phyloP scores from a whole-genome alignment of 2,797 vertebrate genomes.

The Stomatorhinus walkeri region DNA sequence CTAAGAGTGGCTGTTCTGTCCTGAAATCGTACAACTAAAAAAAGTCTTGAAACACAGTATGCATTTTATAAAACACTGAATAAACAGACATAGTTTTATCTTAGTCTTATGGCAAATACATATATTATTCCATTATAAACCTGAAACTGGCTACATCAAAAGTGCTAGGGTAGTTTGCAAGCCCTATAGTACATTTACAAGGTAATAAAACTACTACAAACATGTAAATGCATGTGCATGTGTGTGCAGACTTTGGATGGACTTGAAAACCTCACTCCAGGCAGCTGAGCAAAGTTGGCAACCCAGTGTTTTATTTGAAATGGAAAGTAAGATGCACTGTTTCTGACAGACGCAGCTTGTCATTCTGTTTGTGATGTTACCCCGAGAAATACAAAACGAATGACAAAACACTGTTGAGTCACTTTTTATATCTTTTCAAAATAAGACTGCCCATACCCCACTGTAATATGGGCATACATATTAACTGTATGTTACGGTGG shows the following conservation, averaged over 20 bases:
- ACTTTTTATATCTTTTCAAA: background rate
- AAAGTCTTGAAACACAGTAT: background rate
- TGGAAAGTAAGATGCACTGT: background rate
- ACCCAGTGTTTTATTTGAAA: background rate
- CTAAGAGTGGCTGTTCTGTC: background rate
- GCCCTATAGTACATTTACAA: background rate
- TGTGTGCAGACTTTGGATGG: background rate
- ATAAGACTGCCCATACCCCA: background rate
- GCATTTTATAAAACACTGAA: background rate
- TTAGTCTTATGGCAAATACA: background rate
- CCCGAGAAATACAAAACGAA: background rate
- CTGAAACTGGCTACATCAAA: background rate
- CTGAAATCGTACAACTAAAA: background rate
- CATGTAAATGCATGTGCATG: background rate
- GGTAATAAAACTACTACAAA: background rate
- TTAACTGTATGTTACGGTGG: background rate
- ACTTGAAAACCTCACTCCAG: background rate
- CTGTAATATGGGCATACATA: background rate
- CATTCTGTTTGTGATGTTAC: background rate
- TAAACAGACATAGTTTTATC: background rate
- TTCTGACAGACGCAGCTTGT: background rate
- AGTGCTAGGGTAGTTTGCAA: background rate
- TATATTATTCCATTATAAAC: background rate
- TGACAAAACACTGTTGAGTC: background rate
- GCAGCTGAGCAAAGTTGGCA: background rate